These are phyloP conservation scores for Megaceryle maxima DNA, from an alignment of 2,113 vertebrate genomes.

Conservation along the genomic window DNA sequence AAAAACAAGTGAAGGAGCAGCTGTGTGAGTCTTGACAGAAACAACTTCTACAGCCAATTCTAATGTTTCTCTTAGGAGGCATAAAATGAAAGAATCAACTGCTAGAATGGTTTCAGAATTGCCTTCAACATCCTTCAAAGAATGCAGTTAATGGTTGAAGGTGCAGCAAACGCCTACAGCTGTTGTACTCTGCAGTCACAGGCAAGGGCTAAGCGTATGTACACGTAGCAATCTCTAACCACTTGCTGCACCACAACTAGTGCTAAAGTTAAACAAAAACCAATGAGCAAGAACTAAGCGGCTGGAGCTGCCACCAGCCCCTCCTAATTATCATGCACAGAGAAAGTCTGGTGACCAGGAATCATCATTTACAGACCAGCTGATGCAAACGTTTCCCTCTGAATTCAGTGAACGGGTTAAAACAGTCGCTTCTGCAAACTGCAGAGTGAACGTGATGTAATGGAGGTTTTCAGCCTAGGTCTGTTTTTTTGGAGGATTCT, in stretches of 20 bases:
- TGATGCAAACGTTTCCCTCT: not conserved
- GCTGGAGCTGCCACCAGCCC: not conserved
- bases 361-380: not conserved
- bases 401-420: not conserved
- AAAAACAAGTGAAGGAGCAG: not conserved
- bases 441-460: not conserved
- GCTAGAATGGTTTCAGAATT: not conserved
- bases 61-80: not conserved
- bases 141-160: not conserved
- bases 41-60: not conserved
- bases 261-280: not conserved
- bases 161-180: not conserved
- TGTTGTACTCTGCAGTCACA: not conserved
- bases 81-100: not conserved
- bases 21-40: not conserved
- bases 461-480: not conserved
- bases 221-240: too few species aligned
- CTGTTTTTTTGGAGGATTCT: not conserved
- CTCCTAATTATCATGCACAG: not conserved
- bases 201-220: not conserved
- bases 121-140: not conserved
- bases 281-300: not conserved
- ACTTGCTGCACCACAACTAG: not conserved
- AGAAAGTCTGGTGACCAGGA: not conserved
- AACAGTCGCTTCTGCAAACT: not conserved